Evolutionary conservation across 2,797 vertebrate genomes (phyloP).

Genomic region (Natrix natrix): DNA sequence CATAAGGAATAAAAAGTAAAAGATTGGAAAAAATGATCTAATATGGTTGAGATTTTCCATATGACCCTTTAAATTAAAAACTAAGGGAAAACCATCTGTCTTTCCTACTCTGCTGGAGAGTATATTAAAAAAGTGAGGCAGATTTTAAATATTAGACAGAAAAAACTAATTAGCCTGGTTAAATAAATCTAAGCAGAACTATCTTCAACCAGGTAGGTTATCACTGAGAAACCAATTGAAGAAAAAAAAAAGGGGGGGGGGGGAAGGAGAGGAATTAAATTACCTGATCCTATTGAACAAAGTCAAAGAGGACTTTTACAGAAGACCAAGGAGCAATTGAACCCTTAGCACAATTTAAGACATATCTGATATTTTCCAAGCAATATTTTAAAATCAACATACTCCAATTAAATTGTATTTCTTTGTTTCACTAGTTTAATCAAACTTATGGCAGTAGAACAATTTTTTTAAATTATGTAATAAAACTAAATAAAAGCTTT

Average conservation of each 20-base stretch:
- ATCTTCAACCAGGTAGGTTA: not conserved
- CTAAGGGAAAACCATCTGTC: not conserved
- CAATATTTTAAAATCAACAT: constrained; percentile 7
- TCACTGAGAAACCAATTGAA: not conserved
- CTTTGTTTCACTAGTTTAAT: constrained; percentile 20
- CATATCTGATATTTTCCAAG: not conserved
- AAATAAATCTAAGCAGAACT: not conserved
- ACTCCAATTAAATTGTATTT: constrained; percentile 11
- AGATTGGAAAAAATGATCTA: not conserved
- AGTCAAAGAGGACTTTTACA: not conserved
- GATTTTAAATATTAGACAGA: not conserved
- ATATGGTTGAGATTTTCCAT: not conserved
- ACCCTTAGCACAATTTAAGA: not conserved
- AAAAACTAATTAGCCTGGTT: not conserved
- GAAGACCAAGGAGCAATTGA: not conserved
- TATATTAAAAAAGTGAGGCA: not conserved
- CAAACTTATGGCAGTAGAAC: constrained; percentile 5
- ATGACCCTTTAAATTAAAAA: not conserved
- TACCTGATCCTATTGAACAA: not conserved
- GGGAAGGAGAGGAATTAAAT: not conserved
- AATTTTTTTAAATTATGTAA: too few species aligned
- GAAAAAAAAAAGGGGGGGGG: not conserved
- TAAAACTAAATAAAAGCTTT: not conserved
- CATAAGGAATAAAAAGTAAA: not conserved
- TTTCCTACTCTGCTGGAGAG: not conserved